Evolutionary conservation across 2,797 vertebrate species (phyloP).

Genomic region (Pipistrellus kuhlii): DNA sequence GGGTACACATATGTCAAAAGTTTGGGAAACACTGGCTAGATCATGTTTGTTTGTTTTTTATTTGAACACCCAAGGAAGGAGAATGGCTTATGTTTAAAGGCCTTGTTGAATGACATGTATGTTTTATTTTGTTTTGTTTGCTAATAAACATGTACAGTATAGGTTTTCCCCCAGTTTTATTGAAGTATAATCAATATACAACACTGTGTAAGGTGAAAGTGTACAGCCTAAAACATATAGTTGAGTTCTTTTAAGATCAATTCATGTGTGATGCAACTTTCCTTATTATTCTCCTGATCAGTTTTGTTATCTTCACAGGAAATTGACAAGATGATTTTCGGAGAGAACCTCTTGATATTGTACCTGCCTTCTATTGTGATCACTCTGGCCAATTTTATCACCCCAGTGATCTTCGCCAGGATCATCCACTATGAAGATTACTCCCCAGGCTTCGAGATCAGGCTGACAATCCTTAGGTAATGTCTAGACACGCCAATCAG

Average conservation of each 20-base stretch:
- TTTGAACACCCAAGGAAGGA: neutral
- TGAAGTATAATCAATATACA: neutral
- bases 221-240: neutral
- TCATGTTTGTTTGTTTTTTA: neutral
- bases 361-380: constrained; percentile 98
- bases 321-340: constrained; percentile 68
- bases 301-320: constrained; percentile 66
- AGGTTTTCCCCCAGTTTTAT: neutral
- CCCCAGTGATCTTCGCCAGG: constrained; percentile 92
- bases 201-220: neutral
- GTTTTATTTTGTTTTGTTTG: neutral
- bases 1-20: too few relatives aligned
- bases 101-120: neutral
- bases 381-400: constrained; percentile 95
- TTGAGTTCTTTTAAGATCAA: neutral
- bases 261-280: neutral
- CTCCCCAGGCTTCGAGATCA: constrained; percentile 96
- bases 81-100: neutral
- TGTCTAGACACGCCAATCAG: neutral
- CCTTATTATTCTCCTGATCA: neutral
- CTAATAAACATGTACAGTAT: neutral
- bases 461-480: constrained; percentile 95
- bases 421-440: constrained; percentile 96
- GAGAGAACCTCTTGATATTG: constrained; percentile 91
- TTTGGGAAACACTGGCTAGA: too few relatives aligned